A percentile compares a stretch with the other conserved stretches of the same genome.
Evolutionary conservation across 2,888 invertebrate genomes (phyloP).

Genomic region (Ennomos quercinarius): DNA sequence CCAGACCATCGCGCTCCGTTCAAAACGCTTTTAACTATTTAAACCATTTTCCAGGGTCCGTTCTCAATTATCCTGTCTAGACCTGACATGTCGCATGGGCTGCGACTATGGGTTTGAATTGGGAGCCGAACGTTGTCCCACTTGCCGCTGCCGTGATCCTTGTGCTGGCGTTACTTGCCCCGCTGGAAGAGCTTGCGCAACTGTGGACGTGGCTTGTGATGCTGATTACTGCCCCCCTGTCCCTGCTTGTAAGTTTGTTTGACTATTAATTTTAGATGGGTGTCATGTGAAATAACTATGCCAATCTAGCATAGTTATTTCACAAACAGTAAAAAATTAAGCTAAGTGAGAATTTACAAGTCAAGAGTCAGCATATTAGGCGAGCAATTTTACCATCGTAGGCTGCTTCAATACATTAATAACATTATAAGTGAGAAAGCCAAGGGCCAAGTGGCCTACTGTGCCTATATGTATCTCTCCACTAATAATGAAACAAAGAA

Average conservation of each 20-base stretch:
- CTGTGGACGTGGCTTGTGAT: slow-evolving; percentile 94
- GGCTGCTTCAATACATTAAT: too few relatives aligned
- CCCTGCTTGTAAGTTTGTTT: slow-evolving; percentile 88
- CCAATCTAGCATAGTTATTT: too few relatives aligned
- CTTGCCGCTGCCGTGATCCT: slow-evolving; percentile 93
- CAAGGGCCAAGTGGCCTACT: too few relatives aligned
- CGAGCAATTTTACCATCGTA: too few relatives aligned
- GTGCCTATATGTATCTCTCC: neutral
- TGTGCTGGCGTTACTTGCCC: slow-evolving; percentile 89
- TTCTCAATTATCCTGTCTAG: slow-evolving; percentile 87
- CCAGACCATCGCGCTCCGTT: neutral
- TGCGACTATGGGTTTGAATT: slow-evolving; percentile 93
- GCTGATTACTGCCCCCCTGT: slow-evolving; percentile 94
- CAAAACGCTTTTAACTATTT: neutral
- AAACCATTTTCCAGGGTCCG: slow-evolving; percentile 71
- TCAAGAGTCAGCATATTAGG: too few relatives aligned
- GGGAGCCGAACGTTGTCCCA: slow-evolving; percentile 90
- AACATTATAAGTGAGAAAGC: too few relatives aligned
- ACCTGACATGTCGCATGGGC: slow-evolving; percentile 92
- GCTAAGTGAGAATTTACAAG: too few relatives aligned
- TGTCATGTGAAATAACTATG: too few relatives aligned
- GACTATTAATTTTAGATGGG: too few relatives aligned
- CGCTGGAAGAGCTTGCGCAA: slow-evolving; percentile 89
- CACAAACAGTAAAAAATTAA: too few relatives aligned
- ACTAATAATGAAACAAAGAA: neutral